Evolutionary conservation across 2,888 invertebrate genomes (phyloP).

Genomic region (Synergus japonicus): DNA sequence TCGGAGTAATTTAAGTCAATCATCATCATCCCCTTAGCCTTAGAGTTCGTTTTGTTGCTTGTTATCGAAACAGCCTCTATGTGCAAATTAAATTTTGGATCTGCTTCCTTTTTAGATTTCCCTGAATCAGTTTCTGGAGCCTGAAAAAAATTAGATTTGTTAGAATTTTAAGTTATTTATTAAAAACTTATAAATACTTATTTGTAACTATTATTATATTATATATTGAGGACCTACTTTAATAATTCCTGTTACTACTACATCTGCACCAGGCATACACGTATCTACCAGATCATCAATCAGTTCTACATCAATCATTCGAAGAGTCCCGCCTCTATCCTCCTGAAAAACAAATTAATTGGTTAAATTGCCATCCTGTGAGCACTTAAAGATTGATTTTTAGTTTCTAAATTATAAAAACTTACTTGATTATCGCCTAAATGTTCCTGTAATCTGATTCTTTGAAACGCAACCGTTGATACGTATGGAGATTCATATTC

Average conservation of each 20-base stretch:
- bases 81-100: constrained; percentile 83
- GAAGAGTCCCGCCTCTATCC: constrained; percentile 85
- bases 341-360: constrained; percentile 76
- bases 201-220: not conserved
- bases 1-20: constrained; percentile 86
- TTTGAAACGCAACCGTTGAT: constrained; percentile 88
- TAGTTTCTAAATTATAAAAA: constrained; percentile 15
- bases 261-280: constrained; percentile 92
- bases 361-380: not conserved
- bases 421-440: constrained; percentile 83
- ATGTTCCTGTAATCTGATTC: constrained; percentile 90
- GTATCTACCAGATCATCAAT: constrained; percentile 88
- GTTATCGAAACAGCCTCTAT: constrained; percentile 88
- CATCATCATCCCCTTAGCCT: constrained; percentile 78
- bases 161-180: constrained; percentile 33
- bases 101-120: constrained; percentile 80
- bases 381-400: not conserved
- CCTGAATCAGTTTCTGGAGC: constrained; percentile 81
- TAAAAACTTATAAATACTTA: not conserved
- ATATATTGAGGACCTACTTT: constrained; percentile 79
- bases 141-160: constrained; percentile 70
- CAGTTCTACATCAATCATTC: constrained; percentile 91
- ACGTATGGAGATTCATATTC: constrained; percentile 84
- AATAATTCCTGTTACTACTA: constrained; percentile 91
- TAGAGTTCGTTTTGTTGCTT: constrained; percentile 84